Evolutionary conservation across 2,888 invertebrate genomes (phyloP).

Genomic region (Phyllotreta cruciferae): DNA sequence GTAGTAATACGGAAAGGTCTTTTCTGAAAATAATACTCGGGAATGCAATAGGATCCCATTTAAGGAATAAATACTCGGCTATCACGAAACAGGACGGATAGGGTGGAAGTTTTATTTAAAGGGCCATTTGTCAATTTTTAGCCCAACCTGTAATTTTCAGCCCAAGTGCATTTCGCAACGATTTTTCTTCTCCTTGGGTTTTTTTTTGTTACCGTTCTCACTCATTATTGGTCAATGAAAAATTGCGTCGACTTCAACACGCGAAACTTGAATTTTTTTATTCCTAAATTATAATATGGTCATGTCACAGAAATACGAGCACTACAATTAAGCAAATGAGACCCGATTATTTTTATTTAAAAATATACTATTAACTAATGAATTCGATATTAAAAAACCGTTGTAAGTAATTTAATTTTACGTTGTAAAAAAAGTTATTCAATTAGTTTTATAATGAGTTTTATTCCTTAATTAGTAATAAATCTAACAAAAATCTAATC

Average conservation of each 20-base stretch:
- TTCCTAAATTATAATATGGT: no score
- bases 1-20: conserved; percentile 33
- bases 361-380: no score
- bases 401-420: no score
- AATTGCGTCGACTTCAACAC: conserved; percentile 2
- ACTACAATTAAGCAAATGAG: no score
- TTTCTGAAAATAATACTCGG: conserved; percentile 35
- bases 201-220: conserved; percentile 3
- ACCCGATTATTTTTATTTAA: no score
- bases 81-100: conserved; percentile 44
- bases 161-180: conserved; percentile 4
- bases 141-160: conserved; percentile 20
- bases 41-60: conserved; percentile 36
- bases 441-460: no score
- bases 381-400: no score
- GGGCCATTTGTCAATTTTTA: conserved; percentile 37
- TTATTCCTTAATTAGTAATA: no score
- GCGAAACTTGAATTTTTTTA: background rate
- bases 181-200: conserved; percentile 5
- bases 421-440: no score
- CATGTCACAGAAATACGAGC: no score
- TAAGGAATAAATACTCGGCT: conserved; percentile 42
- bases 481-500: no score
- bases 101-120: conserved; percentile 39
- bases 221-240: conserved; percentile 4